Evolutionary conservation across 2,888 invertebrate genomes (phyloP).

Genomic region (Linnaemya tessellans): DNA sequence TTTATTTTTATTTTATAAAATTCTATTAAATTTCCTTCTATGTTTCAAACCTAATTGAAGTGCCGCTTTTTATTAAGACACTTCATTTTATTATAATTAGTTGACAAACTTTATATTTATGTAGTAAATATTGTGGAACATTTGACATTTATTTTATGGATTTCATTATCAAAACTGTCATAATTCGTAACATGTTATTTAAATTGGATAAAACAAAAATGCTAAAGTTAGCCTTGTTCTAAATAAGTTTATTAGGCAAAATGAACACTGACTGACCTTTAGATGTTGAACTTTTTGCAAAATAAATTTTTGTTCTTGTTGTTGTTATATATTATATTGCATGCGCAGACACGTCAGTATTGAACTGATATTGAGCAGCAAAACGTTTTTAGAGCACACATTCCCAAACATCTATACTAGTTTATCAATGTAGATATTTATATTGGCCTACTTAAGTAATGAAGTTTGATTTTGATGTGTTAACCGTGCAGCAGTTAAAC

Average conservation of each 20-base stretch:
- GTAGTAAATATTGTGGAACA: slow-evolving; percentile 19
- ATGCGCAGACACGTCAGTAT: not conserved
- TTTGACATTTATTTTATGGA: slow-evolving; percentile 39
- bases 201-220: not conserved
- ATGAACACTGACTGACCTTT: slow-evolving; percentile 43
- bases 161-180: slow-evolving; percentile 50
- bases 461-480: not conserved
- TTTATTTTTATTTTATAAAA: not conserved
- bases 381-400: not conserved
- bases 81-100: slow-evolving; percentile 42
- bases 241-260: slow-evolving; percentile 25
- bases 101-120: slow-evolving; percentile 4
- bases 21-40: not conserved
- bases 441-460: not conserved
- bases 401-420: not conserved
- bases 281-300: not conserved
- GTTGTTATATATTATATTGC: not conserved
- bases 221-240: slow-evolving; percentile 24
- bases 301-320: not conserved
- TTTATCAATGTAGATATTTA: no score
- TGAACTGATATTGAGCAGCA: not conserved
- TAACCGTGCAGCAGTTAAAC: not conserved
- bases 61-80: slow-evolving; percentile 14
- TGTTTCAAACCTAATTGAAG: slow-evolving; percentile 22
- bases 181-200: slow-evolving; percentile 32